Evolutionary conservation across 2,797 vertebrate species (phyloP).

Genomic region (Cottoperca gobio): DNA sequence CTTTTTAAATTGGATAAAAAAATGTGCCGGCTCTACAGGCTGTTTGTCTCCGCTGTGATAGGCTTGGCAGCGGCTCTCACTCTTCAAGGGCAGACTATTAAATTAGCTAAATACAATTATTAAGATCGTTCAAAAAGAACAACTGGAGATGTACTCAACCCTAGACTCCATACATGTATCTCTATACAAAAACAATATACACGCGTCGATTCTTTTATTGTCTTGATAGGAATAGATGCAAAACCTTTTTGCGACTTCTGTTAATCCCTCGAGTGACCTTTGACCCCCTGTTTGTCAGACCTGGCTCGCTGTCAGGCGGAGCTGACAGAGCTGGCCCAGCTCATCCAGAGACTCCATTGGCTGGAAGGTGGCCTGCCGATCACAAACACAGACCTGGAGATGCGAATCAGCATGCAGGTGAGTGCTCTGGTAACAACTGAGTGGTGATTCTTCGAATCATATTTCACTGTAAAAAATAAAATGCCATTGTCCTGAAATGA

Average conservation of each 20-base stretch:
- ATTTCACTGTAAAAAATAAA: not conserved
- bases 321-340: conserved; percentile 86
- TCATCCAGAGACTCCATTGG: conserved; percentile 89
- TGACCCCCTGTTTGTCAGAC: conserved; percentile 75
- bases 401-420: conserved; percentile 90
- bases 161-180: not conserved
- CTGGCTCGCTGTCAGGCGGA: conserved; percentile 88
- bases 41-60: too few relatives aligned
- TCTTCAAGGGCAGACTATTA: too few relatives aligned
- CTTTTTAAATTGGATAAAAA: too few relatives aligned
- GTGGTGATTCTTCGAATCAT: not conserved
- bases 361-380: conserved; percentile 88
- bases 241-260: not conserved
- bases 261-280: not conserved
- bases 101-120: too few relatives aligned
- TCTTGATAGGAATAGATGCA: not conserved
- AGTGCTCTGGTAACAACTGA: not conserved
- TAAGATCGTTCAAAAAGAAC: too few relatives aligned
- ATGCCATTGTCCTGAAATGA: not conserved
- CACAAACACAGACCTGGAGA: conserved; percentile 86
- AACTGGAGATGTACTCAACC: too few relatives aligned
- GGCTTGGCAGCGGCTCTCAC: too few relatives aligned
- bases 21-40: too few relatives aligned
- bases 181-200: not conserved
- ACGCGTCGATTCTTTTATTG: not conserved